A percentile compares a stretch with the other conserved stretches of the same genome.
These are phyloP conservation scores for Botia kubotai DNA, from an alignment of 2,797 vertebrate species.

Conservation along the genomic window DNA sequence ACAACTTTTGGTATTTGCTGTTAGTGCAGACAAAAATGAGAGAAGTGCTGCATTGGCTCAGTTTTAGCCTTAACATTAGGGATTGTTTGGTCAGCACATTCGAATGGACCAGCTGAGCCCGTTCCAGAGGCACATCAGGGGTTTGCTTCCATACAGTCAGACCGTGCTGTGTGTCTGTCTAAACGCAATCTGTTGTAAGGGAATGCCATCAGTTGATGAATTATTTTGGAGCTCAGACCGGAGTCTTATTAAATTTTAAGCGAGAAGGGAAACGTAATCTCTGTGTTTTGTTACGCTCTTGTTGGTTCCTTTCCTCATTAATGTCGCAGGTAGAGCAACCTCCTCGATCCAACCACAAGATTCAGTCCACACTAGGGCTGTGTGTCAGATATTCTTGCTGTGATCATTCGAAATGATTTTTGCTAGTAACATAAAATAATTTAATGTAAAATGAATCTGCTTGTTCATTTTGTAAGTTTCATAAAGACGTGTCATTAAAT, in stretches of 20 bases:
- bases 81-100: conserved; percentile 13
- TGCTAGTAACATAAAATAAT: too few species aligned
- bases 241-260: conserved; percentile 63
- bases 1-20: conserved; percentile 33
- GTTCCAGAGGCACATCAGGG: conserved; percentile 39
- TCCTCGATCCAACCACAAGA: conserved; percentile 8
- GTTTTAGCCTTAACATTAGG: conserved; percentile 2
- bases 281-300: conserved; percentile 23
- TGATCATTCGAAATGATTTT: not conserved
- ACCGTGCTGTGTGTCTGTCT: not conserved
- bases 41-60: not conserved
- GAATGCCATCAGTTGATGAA: conserved; percentile 58
- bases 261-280: conserved; percentile 53
- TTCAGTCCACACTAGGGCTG: not conserved
- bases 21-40: conserved; percentile 1
- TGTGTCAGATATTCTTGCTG: not conserved
- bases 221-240: conserved; percentile 56
- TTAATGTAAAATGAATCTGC: too few species aligned
- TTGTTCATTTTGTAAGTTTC: too few species aligned
- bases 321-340: not conserved
- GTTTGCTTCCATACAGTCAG: conserved; percentile 29
- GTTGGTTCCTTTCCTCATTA: conserved; percentile 25
- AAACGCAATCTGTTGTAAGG: conserved; percentile 53
- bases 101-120: not conserved
- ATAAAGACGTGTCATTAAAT: too few species aligned